A percentile compares a stretch with the other conserved stretches of the same genome.
Evolutionary conservation across 92 coral and sea anemone species (phyloP).

Genomic region (Epizoanthus scotinus): DNA sequence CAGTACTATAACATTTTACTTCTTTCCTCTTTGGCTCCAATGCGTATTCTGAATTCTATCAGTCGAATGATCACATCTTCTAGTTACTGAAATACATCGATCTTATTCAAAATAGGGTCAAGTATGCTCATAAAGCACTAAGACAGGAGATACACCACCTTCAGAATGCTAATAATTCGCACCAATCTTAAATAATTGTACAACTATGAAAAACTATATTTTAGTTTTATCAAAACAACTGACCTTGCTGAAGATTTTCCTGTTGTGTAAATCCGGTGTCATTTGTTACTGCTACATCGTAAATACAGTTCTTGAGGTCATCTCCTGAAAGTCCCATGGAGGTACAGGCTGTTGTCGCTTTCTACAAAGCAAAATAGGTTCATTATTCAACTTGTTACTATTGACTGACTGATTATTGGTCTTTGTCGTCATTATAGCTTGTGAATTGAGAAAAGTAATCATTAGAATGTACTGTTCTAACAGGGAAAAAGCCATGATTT

Average conservation of each 20-base stretch:
- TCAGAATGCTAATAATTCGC: neutral
- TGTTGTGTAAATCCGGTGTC: conserved; percentile 66
- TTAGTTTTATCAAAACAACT: neutral
- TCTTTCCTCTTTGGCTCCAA: no score
- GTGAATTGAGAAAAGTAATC: no score
- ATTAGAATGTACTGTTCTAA: no score
- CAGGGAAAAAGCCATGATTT: no score
- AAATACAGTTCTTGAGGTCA: conserved; percentile 65
- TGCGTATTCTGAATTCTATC: no score
- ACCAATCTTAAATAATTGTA: neutral
- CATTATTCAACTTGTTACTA: neutral
- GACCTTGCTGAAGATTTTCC: conserved; percentile 64
- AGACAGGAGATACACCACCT: neutral
- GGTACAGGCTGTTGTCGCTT: conserved; percentile 58
- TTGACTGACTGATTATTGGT: no score
- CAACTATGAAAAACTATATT: neutral
- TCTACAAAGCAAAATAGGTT: conserved; percentile 27
- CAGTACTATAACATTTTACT: no score
- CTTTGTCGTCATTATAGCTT: neutral
- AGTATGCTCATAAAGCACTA: no score
- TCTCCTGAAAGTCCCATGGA: conserved; percentile 51
- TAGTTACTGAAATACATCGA: no score
- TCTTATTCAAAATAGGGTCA: no score
- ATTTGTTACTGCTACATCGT: conserved; percentile 71
- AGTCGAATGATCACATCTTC: no score